A percentile compares a stretch with the other conserved stretches of the same genome.
Evolutionary conservation across 2,797 vertebrate species (phyloP).

Genomic region (Hippocampus kuda): DNA sequence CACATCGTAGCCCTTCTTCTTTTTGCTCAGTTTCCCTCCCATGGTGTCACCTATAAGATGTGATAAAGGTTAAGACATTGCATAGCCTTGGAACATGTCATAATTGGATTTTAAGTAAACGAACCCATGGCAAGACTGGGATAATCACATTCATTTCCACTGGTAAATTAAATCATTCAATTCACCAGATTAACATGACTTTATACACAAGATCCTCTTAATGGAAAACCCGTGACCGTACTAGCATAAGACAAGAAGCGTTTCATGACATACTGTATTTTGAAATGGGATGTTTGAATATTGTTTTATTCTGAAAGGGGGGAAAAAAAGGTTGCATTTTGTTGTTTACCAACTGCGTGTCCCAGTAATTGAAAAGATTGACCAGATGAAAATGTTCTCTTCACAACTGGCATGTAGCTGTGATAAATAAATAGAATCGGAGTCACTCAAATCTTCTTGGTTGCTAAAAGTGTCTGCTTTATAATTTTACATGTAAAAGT

Average conservation of each 20-base stretch:
- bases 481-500: no score
- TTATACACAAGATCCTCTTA: neutral
- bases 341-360: neutral
- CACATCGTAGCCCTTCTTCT: conserved; percentile 96
- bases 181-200: neutral
- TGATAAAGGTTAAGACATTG: neutral
- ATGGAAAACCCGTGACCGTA: conserved; percentile 3
- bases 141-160: neutral
- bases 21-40: conserved; percentile 96
- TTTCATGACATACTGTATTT: neutral
- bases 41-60: conserved; percentile 64
- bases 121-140: neutral
- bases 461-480: neutral
- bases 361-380: neutral
- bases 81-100: neutral
- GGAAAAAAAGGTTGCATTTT: neutral
- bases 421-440: neutral
- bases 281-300: neutral
- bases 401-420: neutral
- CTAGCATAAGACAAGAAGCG: neutral
- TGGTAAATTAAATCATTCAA: neutral
- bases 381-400: neutral
- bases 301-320: neutral
- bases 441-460: neutral
- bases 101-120: neutral